Conservation (phyloP, 2,888 invertebrate genomes). For the Nemapogon koenigi region DNA sequence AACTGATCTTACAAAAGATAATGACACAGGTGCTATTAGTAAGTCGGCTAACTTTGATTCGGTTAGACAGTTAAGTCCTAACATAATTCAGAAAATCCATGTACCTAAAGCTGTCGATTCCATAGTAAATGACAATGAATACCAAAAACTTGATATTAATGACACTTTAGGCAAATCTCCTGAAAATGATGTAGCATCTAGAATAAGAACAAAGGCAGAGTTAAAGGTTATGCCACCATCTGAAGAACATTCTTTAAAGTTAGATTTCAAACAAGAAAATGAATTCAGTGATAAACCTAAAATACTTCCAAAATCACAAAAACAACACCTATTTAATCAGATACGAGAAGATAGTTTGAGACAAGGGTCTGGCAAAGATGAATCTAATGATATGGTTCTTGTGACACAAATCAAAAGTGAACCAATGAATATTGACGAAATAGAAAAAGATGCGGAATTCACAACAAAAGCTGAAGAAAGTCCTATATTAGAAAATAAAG, state of each 20-base stretch:
- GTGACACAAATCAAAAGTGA: slow-evolving; percentile 71
- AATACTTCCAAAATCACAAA: slow-evolving; percentile 46
- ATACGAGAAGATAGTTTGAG: slow-evolving; percentile 49
- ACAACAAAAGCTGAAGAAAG: slow-evolving; percentile 42
- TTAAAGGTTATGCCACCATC: slow-evolving; percentile 68
- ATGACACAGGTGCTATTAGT: slow-evolving; percentile 25
- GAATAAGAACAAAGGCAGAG: slow-evolving; percentile 88
- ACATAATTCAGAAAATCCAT: slow-evolving; percentile 59
- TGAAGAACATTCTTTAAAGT: slow-evolving; percentile 31
- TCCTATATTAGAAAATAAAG: slow-evolving; percentile 29
- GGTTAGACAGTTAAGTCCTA: too few species aligned
- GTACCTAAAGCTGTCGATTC: slow-evolving; percentile 75
- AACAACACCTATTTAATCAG: slow-evolving; percentile 54
- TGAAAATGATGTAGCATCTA: slow-evolving; percentile 67
- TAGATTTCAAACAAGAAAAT: slow-evolving; percentile 23
- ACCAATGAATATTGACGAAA: slow-evolving; percentile 70
- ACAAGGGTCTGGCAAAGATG: slow-evolving; percentile 64
- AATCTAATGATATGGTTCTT: slow-evolving; percentile 55
- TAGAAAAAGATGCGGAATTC: slow-evolving; percentile 64
- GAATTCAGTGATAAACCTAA: slow-evolving; percentile 26
- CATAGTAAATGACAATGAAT: slow-evolving; percentile 58
- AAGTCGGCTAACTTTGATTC: slow-evolving; percentile 27
- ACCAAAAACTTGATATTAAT: slow-evolving; percentile 31
- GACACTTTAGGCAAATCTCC: slow-evolving; percentile 43
- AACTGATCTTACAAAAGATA: slow-evolving; percentile 49